Conservation (phyloP, 2,888 invertebrate species). For the Meloe dianella region DNA sequence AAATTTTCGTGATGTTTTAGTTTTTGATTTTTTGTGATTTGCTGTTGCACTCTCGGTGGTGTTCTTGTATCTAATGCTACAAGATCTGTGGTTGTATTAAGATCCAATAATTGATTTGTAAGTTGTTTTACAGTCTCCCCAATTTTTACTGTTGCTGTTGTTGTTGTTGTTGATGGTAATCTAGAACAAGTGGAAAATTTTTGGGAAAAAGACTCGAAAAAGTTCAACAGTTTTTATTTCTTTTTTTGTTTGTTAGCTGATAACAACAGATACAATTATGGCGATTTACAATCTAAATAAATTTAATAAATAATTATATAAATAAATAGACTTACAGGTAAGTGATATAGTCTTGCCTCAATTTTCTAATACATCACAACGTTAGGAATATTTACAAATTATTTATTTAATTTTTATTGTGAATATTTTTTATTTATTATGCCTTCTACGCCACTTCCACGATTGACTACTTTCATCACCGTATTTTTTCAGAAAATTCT, state of each 20-base stretch:
- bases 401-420: conserved; percentile 14
- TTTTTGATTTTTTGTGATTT: conserved; percentile 52
- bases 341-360: conserved; percentile 20
- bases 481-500: conserved; percentile 57
- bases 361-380: conserved; percentile 27
- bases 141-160: conserved; percentile 54
- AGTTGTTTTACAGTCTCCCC: conserved; percentile 67
- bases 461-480: conserved; percentile 50
- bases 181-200: conserved; percentile 44
- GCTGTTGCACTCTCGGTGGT: conserved; percentile 67
- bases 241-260: conserved; percentile 8
- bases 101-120: conserved; percentile 65
- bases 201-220: conserved; percentile 22
- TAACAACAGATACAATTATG: conserved; percentile 23
- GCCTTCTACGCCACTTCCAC: conserved; percentile 51
- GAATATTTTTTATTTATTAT: not conserved
- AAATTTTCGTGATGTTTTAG: conserved; percentile 46
- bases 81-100: conserved; percentile 57
- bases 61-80: conserved; percentile 66
- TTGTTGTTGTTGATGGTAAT: conserved; percentile 51
- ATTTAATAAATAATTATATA: conserved; percentile 25
- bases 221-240: conserved; percentile 22
- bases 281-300: conserved; percentile 23
- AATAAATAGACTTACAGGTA: conserved; percentile 18
- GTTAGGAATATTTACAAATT: conserved; percentile 20